Percentiles rank a stretch among this genome's conserved stretches.
These are phyloP conservation scores for Periophthalmodon schlosseri DNA, from an alignment of 2,113 vertebrate genomes.

Conservation along the genomic window DNA sequence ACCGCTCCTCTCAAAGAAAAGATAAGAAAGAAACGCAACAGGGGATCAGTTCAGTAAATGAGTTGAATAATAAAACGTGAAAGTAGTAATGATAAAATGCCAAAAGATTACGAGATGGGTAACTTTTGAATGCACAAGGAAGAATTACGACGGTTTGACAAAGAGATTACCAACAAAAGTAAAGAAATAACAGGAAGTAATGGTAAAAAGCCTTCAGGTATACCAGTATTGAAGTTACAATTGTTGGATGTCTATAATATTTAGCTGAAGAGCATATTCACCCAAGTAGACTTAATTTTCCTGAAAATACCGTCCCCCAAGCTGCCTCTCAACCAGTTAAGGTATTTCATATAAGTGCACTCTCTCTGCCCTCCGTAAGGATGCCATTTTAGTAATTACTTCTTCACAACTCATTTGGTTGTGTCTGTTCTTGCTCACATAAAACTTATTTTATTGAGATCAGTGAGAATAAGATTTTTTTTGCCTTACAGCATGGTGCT, in stretches of 20 bases:
- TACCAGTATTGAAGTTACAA: not conserved
- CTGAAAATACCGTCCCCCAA: too few relatives aligned
- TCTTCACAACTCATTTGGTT: too few relatives aligned
- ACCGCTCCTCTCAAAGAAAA: constrained; percentile 71
- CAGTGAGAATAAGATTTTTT: too few relatives aligned
- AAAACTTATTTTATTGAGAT: too few relatives aligned
- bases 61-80: constrained; percentile 32
- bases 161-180: not conserved
- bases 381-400: too few relatives aligned
- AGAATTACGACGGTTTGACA: not conserved
- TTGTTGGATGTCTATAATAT: not conserved
- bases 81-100: constrained; percentile 36
- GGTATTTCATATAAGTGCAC: too few relatives aligned
- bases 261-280: not conserved
- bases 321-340: too few relatives aligned
- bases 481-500: too few relatives aligned
- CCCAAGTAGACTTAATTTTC: not conserved
- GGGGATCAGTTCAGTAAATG: constrained; percentile 78
- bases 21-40: constrained; percentile 79
- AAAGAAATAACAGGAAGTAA: constrained; percentile 1
- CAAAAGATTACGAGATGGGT: constrained; percentile 7
- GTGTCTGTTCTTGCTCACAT: too few relatives aligned
- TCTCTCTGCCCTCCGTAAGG: too few relatives aligned
- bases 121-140: not conserved
- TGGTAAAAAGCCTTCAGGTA: not conserved